Evolutionary conservation across 1,140 invertebrate genomes (phyloP), one percentile per base, ranked within the genome.

Genomic region (Euglossa dilemma): DNA sequence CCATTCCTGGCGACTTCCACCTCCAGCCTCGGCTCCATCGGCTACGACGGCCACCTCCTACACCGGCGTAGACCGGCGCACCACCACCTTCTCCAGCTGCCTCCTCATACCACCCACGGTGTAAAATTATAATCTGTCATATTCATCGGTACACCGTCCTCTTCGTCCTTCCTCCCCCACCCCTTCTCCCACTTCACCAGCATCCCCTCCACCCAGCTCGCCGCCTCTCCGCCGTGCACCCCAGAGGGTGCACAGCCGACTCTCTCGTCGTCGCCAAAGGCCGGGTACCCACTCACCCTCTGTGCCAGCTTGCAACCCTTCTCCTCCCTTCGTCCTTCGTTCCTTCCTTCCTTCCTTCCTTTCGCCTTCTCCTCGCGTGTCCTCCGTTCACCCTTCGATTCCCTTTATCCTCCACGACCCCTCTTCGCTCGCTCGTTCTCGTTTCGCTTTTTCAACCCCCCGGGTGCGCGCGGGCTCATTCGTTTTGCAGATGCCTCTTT

Each of bases 51-150:
- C 71, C 71, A 82, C 83, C 83, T 73, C 64, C 71, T 36, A 45
- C 71, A 16, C 20, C 25, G 23, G 20, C 12, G n/a, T 75, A 82
- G 72, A 82, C 80, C 79, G 83, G 78, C 78, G 83, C 79, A 61
- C 78, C 78, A 59, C 69, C 79, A 50, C 79, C 72, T n/a, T 23
- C 36, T 59, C 36, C 23, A n/a, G 28, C 71, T 54, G 25, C 54
- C 57, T 56, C 61, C 70, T 71, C 74, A 59, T 64, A 78, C 75
- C 66, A 86, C 79, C 75, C 72, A 61, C 59, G 63, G 73, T 74
- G 77, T 85, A 83, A 85, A 91, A 90, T 90, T 90, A 90, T 90
- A 90, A 90, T 91, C 87, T 90, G 88, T 89, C 90, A 91, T 91
- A 91, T 89, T 90, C 89, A 91, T 90, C 90, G 79, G 87, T 88